Percentiles rank a stretch among this genome's conserved stretches.
Conservation (phyloP, 2,888 invertebrate genomes). For the Troilus luridus region DNA sequence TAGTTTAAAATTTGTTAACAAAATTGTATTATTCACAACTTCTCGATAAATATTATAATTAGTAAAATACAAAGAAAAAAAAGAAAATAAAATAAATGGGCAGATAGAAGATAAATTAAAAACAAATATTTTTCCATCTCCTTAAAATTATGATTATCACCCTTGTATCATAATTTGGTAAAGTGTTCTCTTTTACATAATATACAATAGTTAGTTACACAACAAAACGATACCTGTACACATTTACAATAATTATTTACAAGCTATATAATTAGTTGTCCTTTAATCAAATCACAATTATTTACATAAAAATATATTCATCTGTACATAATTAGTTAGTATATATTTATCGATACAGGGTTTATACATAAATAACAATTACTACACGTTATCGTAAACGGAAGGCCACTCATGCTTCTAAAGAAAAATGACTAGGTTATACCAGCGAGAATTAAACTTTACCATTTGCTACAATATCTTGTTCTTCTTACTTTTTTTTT, state of each 20-base stretch:
- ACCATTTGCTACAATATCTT: slow-evolving; percentile 22
- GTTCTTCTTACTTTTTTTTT: not conserved
- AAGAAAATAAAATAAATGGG: slow-evolving; percentile 20
- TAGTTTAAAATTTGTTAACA: slow-evolving; percentile 31
- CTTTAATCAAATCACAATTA: not conserved
- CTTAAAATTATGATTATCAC: slow-evolving; percentile 54
- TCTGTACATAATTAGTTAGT: slow-evolving; percentile 50
- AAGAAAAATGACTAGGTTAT: slow-evolving; percentile 61
- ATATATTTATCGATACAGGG: slow-evolving; percentile 33
- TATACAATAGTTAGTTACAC: slow-evolving; percentile 48
- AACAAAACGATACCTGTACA: slow-evolving; percentile 55
- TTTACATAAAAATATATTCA: slow-evolving; percentile 56
- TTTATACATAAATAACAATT: slow-evolving; percentile 33
- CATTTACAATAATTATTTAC: slow-evolving; percentile 55
- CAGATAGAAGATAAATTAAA: slow-evolving; percentile 33
- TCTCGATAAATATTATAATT: slow-evolving; percentile 32
- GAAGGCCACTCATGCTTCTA: slow-evolving; percentile 56
- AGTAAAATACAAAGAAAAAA: slow-evolving; percentile 36
- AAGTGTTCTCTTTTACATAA: slow-evolving; percentile 43
- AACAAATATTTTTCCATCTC: slow-evolving; percentile 34
- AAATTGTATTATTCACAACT: slow-evolving; percentile 40
- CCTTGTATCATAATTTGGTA: slow-evolving; percentile 52
- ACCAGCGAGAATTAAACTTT: slow-evolving; percentile 54
- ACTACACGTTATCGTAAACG: not conserved
- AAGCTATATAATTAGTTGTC: slow-evolving; percentile 7